Evolutionary conservation across 2,888 invertebrate genomes (phyloP).

Genomic region (Oscheius sp.): DNA sequence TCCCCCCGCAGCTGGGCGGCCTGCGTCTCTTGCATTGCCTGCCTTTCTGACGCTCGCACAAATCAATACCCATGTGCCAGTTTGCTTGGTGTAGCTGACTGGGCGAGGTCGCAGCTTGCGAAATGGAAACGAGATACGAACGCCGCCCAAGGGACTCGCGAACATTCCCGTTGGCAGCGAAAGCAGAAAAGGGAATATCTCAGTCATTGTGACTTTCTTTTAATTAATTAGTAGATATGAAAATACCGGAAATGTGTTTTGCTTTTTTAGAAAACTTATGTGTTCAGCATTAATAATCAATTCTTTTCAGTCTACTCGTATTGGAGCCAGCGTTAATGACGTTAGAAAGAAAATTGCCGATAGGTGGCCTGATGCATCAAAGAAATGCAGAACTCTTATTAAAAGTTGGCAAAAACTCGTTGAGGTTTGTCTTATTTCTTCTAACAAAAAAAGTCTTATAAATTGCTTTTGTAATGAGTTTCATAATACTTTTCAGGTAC

Average conservation of each 20-base stretch:
- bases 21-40: constrained; percentile 29
- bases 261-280: not conserved
- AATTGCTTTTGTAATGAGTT: too few species aligned
- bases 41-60: constrained; percentile 14
- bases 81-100: not conserved
- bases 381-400: constrained; percentile 61
- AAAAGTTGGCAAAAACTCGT: constrained; percentile 62
- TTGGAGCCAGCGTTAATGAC: constrained; percentile 63
- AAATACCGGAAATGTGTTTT: not conserved
- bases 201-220: not conserved
- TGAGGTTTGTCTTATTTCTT: constrained; percentile 42
- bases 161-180: not conserved
- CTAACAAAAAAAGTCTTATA: too few species aligned
- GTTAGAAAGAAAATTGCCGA: constrained; percentile 56
- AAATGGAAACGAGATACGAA: constrained; percentile 20
- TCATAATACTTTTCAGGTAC: constrained; percentile 7
- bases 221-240: not conserved
- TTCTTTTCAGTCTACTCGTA: constrained; percentile 58
- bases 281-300: too few species aligned
- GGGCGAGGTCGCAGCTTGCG: constrained; percentile 3
- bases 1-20: not conserved
- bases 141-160: not conserved
- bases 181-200: not conserved
- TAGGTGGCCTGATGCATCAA: constrained; percentile 55
- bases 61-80: constrained; percentile 14